Evolutionary conservation across 1,140 invertebrate genomes (phyloP).

Genomic region (Heliconius congener): DNA sequence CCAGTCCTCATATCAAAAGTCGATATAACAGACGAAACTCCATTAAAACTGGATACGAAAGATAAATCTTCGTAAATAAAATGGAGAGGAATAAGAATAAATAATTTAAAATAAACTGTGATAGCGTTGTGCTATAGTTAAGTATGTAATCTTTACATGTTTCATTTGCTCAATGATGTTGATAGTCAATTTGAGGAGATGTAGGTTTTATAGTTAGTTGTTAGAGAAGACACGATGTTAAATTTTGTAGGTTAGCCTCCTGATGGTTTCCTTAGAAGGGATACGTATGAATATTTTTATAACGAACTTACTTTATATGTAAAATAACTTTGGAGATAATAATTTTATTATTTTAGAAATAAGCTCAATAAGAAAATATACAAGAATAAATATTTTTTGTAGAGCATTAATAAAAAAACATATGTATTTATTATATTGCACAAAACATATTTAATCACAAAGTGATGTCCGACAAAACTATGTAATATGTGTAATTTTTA

Average conservation of each 20-base stretch:
- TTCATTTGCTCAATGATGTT: constrained; percentile 24
- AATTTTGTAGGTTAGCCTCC: background rate
- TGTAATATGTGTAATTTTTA: no score
- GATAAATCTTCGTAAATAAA: constrained; percentile 44
- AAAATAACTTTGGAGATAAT: no score
- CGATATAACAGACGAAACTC: constrained; percentile 68
- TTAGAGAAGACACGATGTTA: background rate
- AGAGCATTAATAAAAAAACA: no score
- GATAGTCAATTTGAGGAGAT: background rate
- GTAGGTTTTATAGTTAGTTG: background rate
- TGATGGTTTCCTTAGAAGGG: no score
- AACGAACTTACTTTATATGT: no score
- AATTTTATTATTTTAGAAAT: no score
- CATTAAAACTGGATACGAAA: constrained; percentile 61
- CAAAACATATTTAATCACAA: no score
- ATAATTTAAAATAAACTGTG: constrained; percentile 40
- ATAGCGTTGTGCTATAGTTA: constrained; percentile 34
- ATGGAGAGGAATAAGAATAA: background rate
- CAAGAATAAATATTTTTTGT: no score
- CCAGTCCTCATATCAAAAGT: constrained; percentile 58
- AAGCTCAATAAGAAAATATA: no score
- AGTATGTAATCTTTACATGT: constrained; percentile 9
- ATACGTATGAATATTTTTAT: no score
- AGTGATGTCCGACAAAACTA: no score
- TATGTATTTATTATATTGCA: no score